Conservation (phyloP, 2,113 vertebrate genomes). For the Paedocypris sp. region DNA sequence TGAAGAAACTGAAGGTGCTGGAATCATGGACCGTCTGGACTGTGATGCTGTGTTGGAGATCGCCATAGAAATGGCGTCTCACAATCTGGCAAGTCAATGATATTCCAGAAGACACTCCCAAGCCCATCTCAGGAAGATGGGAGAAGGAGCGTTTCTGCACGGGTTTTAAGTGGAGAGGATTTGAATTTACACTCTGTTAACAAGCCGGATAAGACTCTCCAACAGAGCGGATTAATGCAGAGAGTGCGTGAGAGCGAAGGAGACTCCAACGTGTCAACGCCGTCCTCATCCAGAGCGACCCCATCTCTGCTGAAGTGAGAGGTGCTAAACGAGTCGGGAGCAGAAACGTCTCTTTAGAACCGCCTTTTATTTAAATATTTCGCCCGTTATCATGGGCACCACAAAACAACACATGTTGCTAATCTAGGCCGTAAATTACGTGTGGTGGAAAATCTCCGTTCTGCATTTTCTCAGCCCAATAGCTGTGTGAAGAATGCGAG, state of each 20-base stretch:
- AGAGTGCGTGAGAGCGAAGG: constrained; percentile 17
- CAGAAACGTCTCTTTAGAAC: no score
- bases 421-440: constrained; percentile 37
- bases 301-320: constrained; percentile 7
- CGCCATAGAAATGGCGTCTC: constrained; percentile 35
- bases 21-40: no score
- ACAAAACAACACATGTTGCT: constrained; percentile 41
- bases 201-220: constrained; percentile 40
- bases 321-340: neutral
- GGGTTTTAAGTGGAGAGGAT: constrained; percentile 36
- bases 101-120: constrained; percentile 2
- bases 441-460: constrained; percentile 24
- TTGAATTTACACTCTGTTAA: constrained; percentile 44
- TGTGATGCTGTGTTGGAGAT: constrained; percentile 3
- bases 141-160: neutral
- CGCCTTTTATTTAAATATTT: constrained; percentile 8
- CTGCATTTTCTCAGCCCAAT: constrained; percentile 22
- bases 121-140: neutral
- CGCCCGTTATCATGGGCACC: constrained; percentile 32
- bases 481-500: constrained; percentile 27
- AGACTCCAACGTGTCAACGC: neutral
- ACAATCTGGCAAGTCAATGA: constrained; percentile 24
- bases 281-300: constrained; percentile 10
- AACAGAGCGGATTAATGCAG: constrained; percentile 37
- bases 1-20: no score